phyloP scores from a whole-genome alignment of 53 echinoderm and acorn worm species.

The Crossaster papposus region DNA sequence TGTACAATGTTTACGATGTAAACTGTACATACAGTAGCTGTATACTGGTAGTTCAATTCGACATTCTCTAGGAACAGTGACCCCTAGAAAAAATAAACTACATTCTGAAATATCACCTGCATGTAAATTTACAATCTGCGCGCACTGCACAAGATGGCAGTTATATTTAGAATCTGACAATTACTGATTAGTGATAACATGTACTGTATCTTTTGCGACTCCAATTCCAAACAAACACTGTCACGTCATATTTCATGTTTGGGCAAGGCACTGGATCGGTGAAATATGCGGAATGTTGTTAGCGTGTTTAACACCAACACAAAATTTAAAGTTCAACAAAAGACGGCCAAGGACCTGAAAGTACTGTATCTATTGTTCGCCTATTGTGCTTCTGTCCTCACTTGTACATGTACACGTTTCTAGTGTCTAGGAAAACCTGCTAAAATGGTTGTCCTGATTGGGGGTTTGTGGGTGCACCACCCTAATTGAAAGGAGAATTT shows the following conservation, averaged over 20 bases:
- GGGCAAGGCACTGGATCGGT: neutral
- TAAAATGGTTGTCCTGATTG: no score
- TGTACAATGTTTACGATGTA: neutral
- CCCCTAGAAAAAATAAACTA: neutral
- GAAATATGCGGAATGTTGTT: conserved; percentile 13
- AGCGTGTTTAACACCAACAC: no score
- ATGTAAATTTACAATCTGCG: neutral
- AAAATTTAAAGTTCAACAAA: no score
- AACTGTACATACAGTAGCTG: neutral
- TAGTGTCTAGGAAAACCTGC: no score
- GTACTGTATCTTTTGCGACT: conserved; percentile 1
- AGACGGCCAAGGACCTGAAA: no score
- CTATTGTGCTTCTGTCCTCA: no score
- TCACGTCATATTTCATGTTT: conserved; percentile 24
- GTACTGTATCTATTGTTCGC: no score
- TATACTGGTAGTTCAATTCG: neutral
- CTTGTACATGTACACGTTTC: no score
- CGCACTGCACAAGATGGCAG: neutral
- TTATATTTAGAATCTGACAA: conserved; percentile 1
- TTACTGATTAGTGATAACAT: no score
- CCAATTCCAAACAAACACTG: conserved; percentile 20
- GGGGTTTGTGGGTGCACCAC: no score
- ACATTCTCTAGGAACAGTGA: neutral
- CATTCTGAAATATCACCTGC: neutral
- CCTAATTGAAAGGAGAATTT: no score